Base-by-base conservation (phyloP, 2,888 invertebrate species). In the Thyatira batis region DNA sequence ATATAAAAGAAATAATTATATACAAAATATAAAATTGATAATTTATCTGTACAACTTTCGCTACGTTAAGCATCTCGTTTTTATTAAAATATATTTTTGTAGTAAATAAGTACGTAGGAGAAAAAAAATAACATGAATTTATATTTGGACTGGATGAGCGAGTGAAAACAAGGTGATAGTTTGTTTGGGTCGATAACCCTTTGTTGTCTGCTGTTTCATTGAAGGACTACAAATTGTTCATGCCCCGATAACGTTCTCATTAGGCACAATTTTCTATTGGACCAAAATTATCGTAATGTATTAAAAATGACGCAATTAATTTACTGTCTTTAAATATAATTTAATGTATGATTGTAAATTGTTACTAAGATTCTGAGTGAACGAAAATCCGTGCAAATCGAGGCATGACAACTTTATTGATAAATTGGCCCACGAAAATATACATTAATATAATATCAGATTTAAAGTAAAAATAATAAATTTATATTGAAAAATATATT, bases 11-110 rank as follows among this genome's bases (percentile, higher is more conserved):
- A 87, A 84, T 85, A 85, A 85, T 85, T 87, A 85, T 86, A 86
- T 87, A 90, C 84, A 89, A 87, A 87, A 89, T 88, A 89, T 87
- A 85, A 87, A 89, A 86, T 87, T 84, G 85, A 87, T 85, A 85
- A 39, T 85, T 81, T 81, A 82, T 82, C 82, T 87, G 81, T 84
- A 85, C 85, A 87, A 85, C 79, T 78, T 84, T 81, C 72, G 82
- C 80, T 75, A 67, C 27, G 60, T 65, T 53, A 65, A 78, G 79
- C 80, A 80, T 80, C 74, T 72, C 71, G 64, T 28, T 28, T 67
- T 67, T 76, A 62, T 71, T 62, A 39, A 39, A 39, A 39, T 39
- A 39, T 39, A 55, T 60, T 52, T 60, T 67, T 73, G 69, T 76
- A 72, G 74, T 82, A 80, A 78, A 85, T 87, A 88, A 87, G 87